phyloP scores from a whole-genome alignment of 2,888 invertebrate genomes.

The Sarcophaga caerulescens region DNA sequence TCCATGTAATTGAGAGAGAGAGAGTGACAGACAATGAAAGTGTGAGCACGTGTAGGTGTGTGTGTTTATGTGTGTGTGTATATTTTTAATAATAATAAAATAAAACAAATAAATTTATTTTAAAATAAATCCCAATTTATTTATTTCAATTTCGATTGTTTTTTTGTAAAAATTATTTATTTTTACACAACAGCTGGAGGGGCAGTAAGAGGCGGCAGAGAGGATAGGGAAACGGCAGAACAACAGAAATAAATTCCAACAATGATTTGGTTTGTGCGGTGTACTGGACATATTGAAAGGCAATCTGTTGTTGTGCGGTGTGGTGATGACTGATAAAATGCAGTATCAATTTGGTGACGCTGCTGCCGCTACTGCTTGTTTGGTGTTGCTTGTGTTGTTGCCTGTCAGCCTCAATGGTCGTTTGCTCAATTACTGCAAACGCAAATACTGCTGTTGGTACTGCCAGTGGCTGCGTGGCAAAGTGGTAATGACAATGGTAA shows the following conservation, averaged over 20 bases:
- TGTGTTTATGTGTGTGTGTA: not conserved
- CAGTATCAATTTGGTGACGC: conserved; percentile 47
- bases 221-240: no score
- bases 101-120: not conserved
- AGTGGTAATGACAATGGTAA: not conserved
- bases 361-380: not conserved
- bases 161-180: conserved; percentile 12
- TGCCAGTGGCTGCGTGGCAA: no score
- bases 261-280: conserved; percentile 55
- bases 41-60: not conserved
- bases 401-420: not conserved
- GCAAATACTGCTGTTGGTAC: not conserved
- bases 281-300: conserved; percentile 48
- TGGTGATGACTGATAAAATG: conserved; percentile 49
- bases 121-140: not conserved
- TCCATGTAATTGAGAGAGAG: not conserved
- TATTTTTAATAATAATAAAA: conserved; percentile 39
- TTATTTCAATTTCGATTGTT: not conserved
- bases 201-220: no score
- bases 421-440: not conserved
- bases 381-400: not conserved
- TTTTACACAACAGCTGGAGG: conserved; percentile 22
- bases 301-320: conserved; percentile 44
- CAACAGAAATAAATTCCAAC: conserved; percentile 45
- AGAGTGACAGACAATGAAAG: not conserved